phyloP scores from a whole-genome alignment of 2,113 vertebrate species.

The Tychaedon coryphoeus region DNA sequence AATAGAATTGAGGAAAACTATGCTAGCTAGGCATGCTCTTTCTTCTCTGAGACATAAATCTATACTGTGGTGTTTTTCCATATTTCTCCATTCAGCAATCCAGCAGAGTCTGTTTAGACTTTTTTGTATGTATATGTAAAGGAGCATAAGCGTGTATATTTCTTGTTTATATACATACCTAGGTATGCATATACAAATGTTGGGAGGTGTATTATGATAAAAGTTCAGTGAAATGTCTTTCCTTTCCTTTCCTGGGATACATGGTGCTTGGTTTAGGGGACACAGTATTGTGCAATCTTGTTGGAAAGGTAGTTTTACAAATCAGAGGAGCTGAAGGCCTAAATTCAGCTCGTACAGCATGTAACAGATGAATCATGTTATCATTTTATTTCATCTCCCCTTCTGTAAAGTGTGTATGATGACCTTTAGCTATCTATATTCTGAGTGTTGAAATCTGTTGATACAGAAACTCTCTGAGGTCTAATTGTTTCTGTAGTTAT shows the following conservation, averaged over 20 bases:
- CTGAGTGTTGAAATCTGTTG: background rate
- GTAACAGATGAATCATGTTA: background rate
- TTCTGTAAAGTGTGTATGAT: background rate
- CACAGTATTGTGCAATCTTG: background rate
- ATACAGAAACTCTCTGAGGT: background rate
- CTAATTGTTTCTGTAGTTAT: constrained; percentile 10
- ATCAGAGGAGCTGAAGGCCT: background rate
- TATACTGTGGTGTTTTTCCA: background rate
- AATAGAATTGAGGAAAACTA: background rate
- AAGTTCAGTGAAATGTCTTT: background rate
- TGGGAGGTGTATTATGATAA: background rate
- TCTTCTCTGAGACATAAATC: background rate
- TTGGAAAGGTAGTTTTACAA: background rate
- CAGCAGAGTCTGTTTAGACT: background rate
- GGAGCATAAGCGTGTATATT: background rate
- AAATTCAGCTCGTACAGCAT: background rate
- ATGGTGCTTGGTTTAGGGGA: background rate
- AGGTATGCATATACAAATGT: background rate
- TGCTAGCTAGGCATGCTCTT: background rate
- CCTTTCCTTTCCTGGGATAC: background rate
- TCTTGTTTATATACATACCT: background rate
- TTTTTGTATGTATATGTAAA: accelerated
- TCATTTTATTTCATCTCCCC: background rate
- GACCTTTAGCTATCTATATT: background rate
- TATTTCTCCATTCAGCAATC: background rate